Evolutionary conservation across 2,888 invertebrate species (phyloP).

Genomic region (Acrobasis consociella): DNA sequence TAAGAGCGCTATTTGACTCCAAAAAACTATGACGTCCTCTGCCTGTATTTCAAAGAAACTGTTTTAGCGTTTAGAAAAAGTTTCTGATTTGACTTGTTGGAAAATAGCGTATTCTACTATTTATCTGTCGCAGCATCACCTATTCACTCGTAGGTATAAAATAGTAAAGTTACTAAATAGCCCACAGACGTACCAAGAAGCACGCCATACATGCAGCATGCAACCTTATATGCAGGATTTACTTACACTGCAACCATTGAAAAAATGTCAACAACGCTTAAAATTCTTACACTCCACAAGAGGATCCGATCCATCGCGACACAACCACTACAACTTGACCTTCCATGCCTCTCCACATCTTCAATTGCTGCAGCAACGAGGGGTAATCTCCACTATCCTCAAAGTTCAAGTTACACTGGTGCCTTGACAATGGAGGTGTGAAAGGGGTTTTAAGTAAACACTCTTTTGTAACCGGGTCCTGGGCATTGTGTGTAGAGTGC

Average conservation of each 20-base stretch:
- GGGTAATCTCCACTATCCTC: constrained; percentile 38
- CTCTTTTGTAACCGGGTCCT: constrained; percentile 73
- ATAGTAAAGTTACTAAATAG: no score
- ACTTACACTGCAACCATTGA: constrained; percentile 4
- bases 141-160: background rate
- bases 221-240: background rate
- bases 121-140: background rate
- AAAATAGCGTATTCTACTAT: no score
- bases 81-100: no score
- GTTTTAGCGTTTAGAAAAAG: no score
- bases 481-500: constrained; percentile 65
- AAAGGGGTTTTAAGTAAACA: constrained; percentile 81
- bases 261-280: constrained; percentile 51
- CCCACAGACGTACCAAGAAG: background rate
- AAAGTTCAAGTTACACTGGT: constrained; percentile 51
- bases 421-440: constrained; percentile 73
- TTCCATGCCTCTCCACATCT: constrained; percentile 35
- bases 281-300: constrained; percentile 60
- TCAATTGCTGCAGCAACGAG: constrained; percentile 30
- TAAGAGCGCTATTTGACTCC: no score
- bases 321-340: constrained; percentile 45
- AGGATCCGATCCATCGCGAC: constrained; percentile 61
- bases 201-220: background rate
- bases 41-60: no score
- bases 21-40: no score